These are phyloP conservation scores for Malthinus flaveolus DNA, from an alignment of 2,888 invertebrate species.

Conservation along the genomic window DNA sequence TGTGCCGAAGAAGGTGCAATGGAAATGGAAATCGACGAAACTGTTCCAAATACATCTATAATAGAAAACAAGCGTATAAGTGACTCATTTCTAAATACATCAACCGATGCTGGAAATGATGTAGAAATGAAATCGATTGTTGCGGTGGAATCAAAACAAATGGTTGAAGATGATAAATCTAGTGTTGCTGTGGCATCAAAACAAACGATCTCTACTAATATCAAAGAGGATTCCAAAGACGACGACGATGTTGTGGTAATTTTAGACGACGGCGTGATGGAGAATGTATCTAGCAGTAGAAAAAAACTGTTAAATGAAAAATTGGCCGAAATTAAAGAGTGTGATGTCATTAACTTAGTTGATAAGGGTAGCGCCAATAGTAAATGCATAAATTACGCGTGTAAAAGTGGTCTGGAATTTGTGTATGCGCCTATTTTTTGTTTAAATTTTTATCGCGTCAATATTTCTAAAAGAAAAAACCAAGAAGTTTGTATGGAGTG, in stretches of 20 bases:
- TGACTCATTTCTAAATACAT: background rate
- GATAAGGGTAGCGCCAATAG: slow-evolving; percentile 34
- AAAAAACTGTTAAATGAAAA: background rate
- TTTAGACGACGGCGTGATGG: slow-evolving; percentile 19
- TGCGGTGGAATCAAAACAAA: no score
- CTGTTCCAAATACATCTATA: slow-evolving; percentile 42
- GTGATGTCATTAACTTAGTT: slow-evolving; percentile 48
- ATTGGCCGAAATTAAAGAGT: background rate
- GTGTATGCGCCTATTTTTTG: slow-evolving; percentile 54
- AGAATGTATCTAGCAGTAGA: background rate
- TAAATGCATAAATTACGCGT: slow-evolving; percentile 62
- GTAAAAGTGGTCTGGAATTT: slow-evolving; percentile 55
- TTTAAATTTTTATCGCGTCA: slow-evolving; percentile 53
- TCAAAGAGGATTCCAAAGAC: background rate
- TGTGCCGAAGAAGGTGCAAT: slow-evolving; percentile 10
- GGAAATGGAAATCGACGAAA: slow-evolving; percentile 49
- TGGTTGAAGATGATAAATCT: background rate
- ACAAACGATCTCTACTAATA: background rate
- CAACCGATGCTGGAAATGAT: background rate
- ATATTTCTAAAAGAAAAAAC: slow-evolving; percentile 44
- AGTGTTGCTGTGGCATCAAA: no score
- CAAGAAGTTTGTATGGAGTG: slow-evolving; percentile 54
- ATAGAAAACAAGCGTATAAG: slow-evolving; percentile 38
- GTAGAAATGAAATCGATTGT: no score
- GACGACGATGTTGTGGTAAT: slow-evolving; percentile 21